These are phyloP conservation scores for Camptogramma bilineatum DNA, from an alignment of 2,888 invertebrate species.

Conservation along the genomic window DNA sequence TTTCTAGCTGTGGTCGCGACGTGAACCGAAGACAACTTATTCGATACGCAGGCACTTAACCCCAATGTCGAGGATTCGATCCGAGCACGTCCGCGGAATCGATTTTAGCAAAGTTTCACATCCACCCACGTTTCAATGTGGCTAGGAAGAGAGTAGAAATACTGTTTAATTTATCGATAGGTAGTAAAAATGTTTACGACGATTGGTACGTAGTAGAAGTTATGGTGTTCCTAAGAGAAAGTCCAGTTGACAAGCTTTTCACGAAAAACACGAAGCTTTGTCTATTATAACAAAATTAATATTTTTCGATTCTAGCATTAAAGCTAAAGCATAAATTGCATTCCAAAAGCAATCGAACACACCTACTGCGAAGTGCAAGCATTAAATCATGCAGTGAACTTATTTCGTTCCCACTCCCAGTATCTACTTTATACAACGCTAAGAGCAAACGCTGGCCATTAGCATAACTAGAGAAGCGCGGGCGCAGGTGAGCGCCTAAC, in stretches of 20 bases:
- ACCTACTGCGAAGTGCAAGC: conserved; percentile 41
- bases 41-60: conserved; percentile 73
- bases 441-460: conserved; percentile 72
- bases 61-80: conserved; percentile 70
- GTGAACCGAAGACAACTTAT: conserved; percentile 58
- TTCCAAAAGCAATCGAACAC: conserved; percentile 50
- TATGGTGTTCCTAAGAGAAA: not conserved
- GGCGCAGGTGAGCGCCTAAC: conserved; percentile 82
- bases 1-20: conserved; percentile 33
- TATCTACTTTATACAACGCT: conserved; percentile 55
- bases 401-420: conserved; percentile 63
- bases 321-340: conserved; percentile 40
- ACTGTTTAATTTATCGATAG: not conserved
- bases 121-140: conserved; percentile 65
- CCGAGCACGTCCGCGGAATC: conserved; percentile 66
- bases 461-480: conserved; percentile 83
- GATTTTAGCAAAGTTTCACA: conserved; percentile 71
- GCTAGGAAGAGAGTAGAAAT: conserved; percentile 20
- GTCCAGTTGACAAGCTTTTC: not conserved
- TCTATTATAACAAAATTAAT: conserved; percentile 1
- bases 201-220: not conserved
- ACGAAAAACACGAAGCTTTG: no score
- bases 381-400: conserved; percentile 58
- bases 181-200: not conserved
- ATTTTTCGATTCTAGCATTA: conserved; percentile 11